Conservation (phyloP, 2,797 vertebrate genomes). For the Chloroceryle amazona region DNA sequence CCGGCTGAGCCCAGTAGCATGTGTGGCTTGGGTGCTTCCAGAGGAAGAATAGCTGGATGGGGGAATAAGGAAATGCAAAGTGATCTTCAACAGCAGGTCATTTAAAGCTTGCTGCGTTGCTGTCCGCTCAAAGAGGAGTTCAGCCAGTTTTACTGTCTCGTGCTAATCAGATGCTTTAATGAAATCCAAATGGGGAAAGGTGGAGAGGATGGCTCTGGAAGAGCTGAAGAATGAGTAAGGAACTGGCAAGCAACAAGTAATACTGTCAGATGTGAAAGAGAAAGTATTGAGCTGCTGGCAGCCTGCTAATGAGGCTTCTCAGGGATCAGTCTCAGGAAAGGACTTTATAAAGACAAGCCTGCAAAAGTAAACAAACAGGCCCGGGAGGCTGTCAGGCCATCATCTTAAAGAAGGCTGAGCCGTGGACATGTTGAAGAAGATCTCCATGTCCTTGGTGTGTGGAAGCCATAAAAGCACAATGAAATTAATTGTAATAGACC, state of each 20-base stretch:
- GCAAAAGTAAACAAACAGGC: background rate
- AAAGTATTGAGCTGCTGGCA: background rate
- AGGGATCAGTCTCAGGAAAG: background rate
- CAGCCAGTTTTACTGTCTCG: background rate
- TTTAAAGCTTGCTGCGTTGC: background rate
- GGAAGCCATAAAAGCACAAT: background rate
- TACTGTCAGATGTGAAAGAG: background rate
- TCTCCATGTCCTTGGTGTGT: background rate
- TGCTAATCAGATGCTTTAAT: background rate
- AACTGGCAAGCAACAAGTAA: background rate
- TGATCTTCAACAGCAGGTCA: background rate
- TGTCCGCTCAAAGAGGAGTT: background rate
- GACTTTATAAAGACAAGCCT: background rate
- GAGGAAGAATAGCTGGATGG: background rate
- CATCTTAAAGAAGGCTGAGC: background rate
- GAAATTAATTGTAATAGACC: background rate
- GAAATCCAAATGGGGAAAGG: background rate
- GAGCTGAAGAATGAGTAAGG: background rate
- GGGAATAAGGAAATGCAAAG: background rate
- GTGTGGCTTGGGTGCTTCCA: fast-evolving
- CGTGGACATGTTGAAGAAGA: background rate
- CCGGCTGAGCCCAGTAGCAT: background rate
- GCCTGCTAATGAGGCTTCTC: background rate
- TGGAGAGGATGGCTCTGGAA: background rate
- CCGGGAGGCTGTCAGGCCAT: background rate